phyloP scores from a whole-genome alignment of 2,888 invertebrate species.

The Acleris cristana region DNA sequence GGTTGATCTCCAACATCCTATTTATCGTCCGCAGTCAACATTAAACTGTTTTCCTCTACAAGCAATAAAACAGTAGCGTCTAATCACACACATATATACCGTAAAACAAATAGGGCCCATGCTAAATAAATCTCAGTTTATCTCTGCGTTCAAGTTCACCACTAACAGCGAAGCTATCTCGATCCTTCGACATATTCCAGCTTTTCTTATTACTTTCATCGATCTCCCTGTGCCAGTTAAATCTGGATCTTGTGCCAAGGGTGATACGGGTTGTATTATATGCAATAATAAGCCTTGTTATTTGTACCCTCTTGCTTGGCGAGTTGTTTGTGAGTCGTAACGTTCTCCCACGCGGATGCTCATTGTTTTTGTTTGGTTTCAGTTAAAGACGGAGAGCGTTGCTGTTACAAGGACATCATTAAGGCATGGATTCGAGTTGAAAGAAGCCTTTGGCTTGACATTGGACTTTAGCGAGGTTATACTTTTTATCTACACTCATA shows the following conservation, averaged over 20 bases:
- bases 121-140: conserved; percentile 60
- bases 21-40: too few species aligned
- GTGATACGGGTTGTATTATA: conserved; percentile 44
- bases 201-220: conserved; percentile 51
- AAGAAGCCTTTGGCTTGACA: too few species aligned
- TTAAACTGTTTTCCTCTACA: background rate
- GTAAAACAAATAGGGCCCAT: conserved; percentile 28
- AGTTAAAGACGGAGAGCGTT: conserved; percentile 44
- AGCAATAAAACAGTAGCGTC: conserved; percentile 22
- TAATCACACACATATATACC: conserved; percentile 31
- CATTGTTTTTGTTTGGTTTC: conserved; percentile 65
- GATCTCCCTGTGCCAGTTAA: conserved; percentile 25
- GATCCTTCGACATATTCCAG: conserved; percentile 66
- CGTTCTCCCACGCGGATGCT: conserved; percentile 68
- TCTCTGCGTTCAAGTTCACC: conserved; percentile 65
- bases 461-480: too few species aligned
- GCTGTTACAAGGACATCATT: conserved; percentile 1
- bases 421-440: too few species aligned
- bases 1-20: too few species aligned
- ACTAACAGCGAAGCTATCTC: conserved; percentile 64
- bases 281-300: conserved; percentile 47
- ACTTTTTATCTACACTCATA: too few species aligned
- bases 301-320: conserved; percentile 60
- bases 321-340: conserved; percentile 67
- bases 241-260: conserved; percentile 33